Evolutionary conservation across 2,888 invertebrate species (phyloP).

Genomic region (Nymphalis polychloros): DNA sequence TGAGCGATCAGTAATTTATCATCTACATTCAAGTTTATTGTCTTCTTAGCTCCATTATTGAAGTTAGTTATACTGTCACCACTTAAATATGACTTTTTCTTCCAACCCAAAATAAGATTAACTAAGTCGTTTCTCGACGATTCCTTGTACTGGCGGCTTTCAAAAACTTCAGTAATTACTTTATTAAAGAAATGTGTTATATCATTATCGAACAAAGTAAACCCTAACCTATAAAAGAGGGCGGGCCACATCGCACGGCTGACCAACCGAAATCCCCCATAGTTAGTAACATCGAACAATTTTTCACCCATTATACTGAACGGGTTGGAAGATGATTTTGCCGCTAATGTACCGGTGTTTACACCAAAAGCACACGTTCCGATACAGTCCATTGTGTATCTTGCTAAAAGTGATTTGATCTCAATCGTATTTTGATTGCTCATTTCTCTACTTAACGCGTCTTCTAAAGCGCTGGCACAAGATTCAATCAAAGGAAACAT

Average conservation of each 20-base stretch:
- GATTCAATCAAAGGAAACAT: conserved; percentile 64
- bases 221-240: conserved; percentile 54
- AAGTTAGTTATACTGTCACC: conserved; percentile 54
- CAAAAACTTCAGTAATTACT: conserved; percentile 48
- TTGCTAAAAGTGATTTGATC: conserved; percentile 45
- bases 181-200: conserved; percentile 48
- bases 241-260: conserved; percentile 53
- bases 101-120: conserved; percentile 52
- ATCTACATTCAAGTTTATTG: conserved; percentile 51
- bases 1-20: conserved; percentile 76
- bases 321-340: conserved; percentile 43
- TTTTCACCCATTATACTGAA: conserved; percentile 48
- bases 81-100: conserved; percentile 45
- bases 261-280: conserved; percentile 45
- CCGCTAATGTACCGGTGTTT: conserved; percentile 50
- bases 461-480: conserved; percentile 50
- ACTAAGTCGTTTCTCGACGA: conserved; percentile 55
- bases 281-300: conserved; percentile 47
- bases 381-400: conserved; percentile 60
- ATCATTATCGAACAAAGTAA: conserved; percentile 44
- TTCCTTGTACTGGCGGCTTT: conserved; percentile 47
- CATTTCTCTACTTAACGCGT: conserved; percentile 45
- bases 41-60: conserved; percentile 44
- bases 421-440: conserved; percentile 42
- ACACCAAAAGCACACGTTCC: conserved; percentile 59